Evolutionary conservation across 2,888 invertebrate species (phyloP), one percentile per base, ranked within the genome.

Genomic region (Metopia argyrocephala): DNA sequence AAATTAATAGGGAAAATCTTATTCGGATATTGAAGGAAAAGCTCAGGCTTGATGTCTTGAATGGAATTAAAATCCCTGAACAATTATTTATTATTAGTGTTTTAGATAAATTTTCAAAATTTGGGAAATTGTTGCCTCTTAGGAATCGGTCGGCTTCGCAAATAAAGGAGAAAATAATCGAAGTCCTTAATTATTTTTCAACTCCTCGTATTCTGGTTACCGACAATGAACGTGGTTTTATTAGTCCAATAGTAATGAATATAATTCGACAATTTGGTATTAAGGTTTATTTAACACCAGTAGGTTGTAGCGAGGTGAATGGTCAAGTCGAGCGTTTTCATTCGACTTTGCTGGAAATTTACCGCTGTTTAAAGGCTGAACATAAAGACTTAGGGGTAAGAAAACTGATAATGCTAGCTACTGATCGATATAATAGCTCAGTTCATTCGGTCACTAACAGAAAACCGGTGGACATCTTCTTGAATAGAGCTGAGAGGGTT

Each of bases 391-490:
- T 54, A 1, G 38, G 27, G 3, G 5, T 61, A 21, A 79, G 46
- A 9, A 71, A 76, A 65, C 9, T 75, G 7, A 9, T 82, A 5
- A 23, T 56, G n/a, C 64, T 74, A 12, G 38, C 80, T 9, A 79
- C 80, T 2, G 83, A 83, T 21, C 48, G 83, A 7, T 84, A 84
- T 15, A 84, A 83, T 46, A 84, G 75, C 59, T 54, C 78, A 0
- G 23, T 83, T 6, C 78, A 84, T 20, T 79, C 82, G 4, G 79
- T 84, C 0, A 84, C 73, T 0, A 74, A 76, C 15, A 23, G 23
- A n/a, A 84, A 80, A 71, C 82, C 83, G 0, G 48, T 50, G 1
- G 84, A 84, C 21, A 52, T 83, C 27, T 82, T 83, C 54, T 80
- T 84, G 21, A 79, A 81, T 12, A 59, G 75, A 45, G 48, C 57